Evolutionary conservation across 1,140 invertebrate genomes (phyloP), one percentile per base, ranked within the genome.

Genomic region (Pissodes strobi): DNA sequence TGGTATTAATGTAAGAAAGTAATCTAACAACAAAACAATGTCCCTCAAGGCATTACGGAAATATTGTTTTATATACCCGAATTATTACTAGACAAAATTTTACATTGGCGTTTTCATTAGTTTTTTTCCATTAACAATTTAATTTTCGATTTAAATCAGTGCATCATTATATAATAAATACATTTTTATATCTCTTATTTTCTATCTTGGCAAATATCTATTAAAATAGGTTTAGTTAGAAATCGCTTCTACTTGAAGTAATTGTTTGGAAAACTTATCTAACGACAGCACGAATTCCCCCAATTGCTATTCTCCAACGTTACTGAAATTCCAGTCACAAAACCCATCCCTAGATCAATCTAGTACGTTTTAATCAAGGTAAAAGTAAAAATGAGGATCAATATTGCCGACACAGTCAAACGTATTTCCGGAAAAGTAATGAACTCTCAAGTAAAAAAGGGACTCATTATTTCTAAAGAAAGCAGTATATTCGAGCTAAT

Each of bases 341-440:
- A 59, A 53, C 56, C 41, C 23, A 59, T 59, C 56, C 56, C 56
- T 48, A 59, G 52, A 39, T 59, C 56, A 59, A 59, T 48, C 43
- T 59, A 59, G 56, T 59, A 17, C 41, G 56, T 59, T 59, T 58
- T 59, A 59, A 59, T 59, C 56, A 59, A 59, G 43, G 43, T 25
- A 22, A 59, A 59, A 41, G 56, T 59, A 59, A 59, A 59, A 59
- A 59, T 25, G 15, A 37, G 56, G 56, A 46, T 59, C 56, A 59
- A 59, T 59, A 59, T 30, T 48, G 43, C 56, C 41, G 56, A 46
- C 56, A 59, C 41, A 59, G 41, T 59, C 56, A 59, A 59, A 59
- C 56, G 56, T 59, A 59, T 59, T 59, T 59, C 56, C 56, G 56
- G 43, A 59, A 48, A 59, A 59, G 56, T 59, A 59, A 59, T 59